Evolutionary conservation across 2,113 vertebrate genomes (phyloP).

Genomic region (Lamprologus ornatipinnis): DNA sequence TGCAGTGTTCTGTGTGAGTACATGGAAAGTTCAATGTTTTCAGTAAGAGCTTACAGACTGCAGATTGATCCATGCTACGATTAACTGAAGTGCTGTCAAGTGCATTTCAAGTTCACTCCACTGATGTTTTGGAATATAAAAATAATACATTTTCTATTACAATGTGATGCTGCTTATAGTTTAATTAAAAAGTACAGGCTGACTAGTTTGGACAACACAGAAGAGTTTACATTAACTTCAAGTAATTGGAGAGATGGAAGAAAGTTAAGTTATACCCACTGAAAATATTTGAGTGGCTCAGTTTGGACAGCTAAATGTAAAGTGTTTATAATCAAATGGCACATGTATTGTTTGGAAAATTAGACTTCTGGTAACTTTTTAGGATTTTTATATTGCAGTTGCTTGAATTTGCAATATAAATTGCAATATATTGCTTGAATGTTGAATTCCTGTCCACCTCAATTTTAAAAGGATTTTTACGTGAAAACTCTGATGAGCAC

Average conservation of each 20-base stretch:
- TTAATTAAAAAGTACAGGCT: not conserved
- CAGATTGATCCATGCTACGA: not conserved
- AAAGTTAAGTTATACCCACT: not conserved
- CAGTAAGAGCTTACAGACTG: not conserved
- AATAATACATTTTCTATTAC: rapidly evolving
- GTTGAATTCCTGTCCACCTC: rapidly evolving
- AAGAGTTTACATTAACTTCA: not conserved
- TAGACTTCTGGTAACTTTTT: not conserved
- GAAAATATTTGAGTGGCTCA: not conserved
- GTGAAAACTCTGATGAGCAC: not conserved
- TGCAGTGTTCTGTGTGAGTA: not conserved
- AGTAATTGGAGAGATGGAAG: not conserved
- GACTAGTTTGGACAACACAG: not conserved
- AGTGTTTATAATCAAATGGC: not conserved
- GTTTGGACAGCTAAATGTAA: not conserved
- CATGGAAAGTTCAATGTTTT: not conserved
- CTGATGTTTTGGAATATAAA: not conserved
- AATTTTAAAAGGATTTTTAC: not conserved
- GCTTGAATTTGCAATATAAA: not conserved
- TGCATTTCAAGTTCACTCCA: not conserved
- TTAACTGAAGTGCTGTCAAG: not conserved
- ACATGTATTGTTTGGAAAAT: not conserved
- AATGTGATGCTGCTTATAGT: not conserved
- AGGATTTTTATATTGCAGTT: not conserved
- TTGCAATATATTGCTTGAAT: too few relatives aligned